Evolutionary conservation across 2,113 vertebrate genomes (phyloP).

Genomic region (Herpetotheres cachinnans): DNA sequence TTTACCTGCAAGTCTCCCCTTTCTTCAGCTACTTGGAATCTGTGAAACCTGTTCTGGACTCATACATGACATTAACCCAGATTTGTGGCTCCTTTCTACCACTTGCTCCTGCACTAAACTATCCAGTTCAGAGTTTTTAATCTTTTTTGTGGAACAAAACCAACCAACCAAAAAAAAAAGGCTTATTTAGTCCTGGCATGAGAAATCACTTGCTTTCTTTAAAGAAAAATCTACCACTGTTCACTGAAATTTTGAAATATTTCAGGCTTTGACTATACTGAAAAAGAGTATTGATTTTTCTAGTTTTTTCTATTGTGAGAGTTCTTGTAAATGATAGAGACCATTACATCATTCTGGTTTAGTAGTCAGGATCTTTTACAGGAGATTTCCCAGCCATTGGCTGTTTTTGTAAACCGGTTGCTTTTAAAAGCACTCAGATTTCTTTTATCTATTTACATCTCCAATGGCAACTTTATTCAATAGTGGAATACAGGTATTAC

Average conservation of each 20-base stretch:
- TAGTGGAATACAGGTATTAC: background rate
- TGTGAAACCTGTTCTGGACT: background rate
- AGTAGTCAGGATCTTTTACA: background rate
- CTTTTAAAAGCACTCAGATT: background rate
- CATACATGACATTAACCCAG: background rate
- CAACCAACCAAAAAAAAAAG: background rate
- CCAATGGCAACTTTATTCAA: background rate
- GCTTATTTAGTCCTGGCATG: background rate
- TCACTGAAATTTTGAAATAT: background rate
- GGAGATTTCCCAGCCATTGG: background rate
- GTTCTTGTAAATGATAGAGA: background rate
- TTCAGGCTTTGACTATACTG: background rate
- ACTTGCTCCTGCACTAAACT: background rate
- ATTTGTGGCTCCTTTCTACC: background rate
- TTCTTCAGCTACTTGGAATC: background rate
- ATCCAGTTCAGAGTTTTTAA: background rate
- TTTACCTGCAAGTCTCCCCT: background rate
- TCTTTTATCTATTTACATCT: background rate
- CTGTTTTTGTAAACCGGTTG: background rate
- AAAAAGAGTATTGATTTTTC: constrained; percentile 24
- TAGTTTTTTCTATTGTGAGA: background rate
- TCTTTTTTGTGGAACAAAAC: background rate
- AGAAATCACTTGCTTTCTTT: constrained; percentile 11
- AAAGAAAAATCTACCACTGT: constrained; percentile 1
- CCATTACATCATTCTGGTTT: background rate